These are phyloP conservation scores for Orchesella flavescens DNA, from an alignment of 2,888 invertebrate genomes.

Conservation along the genomic window DNA sequence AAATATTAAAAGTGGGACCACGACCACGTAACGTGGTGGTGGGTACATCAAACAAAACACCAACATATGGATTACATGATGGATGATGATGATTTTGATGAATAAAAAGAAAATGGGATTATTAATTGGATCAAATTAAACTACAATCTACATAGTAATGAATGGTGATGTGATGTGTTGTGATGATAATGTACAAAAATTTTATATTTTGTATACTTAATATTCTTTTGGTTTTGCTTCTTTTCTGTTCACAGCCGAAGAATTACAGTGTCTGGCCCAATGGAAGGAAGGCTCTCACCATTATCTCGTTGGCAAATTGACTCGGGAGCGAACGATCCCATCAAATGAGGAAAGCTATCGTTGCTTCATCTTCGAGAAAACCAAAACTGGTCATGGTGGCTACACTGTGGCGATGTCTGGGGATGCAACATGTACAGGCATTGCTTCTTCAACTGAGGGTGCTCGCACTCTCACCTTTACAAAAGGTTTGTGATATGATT, in stretches of 20 bases:
- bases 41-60: neutral
- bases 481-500: conserved; percentile 79
- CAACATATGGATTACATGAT: conserved; percentile 15
- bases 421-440: conserved; percentile 85
- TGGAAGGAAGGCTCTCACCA: conserved; percentile 95
- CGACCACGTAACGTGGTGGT: neutral
- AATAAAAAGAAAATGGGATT: conserved; percentile 10
- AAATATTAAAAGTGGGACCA: neutral
- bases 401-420: conserved; percentile 92
- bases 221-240: conserved; percentile 4
- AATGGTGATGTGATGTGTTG: too few species aligned
- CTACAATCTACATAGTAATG: neutral
- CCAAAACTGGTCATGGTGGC: conserved; percentile 75
- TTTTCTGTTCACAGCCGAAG: conserved; percentile 82
- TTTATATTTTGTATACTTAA: too few species aligned
- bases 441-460: conserved; percentile 91
- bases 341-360: conserved; percentile 94
- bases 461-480: conserved; percentile 87
- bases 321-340: conserved; percentile 50
- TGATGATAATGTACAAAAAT: too few species aligned
- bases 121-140: conserved; percentile 51
- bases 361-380: conserved; percentile 93
- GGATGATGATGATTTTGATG: conserved; percentile 15
- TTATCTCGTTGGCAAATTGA: conserved; percentile 89
- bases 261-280: conserved; percentile 89